These are phyloP conservation scores for Porites australiensis DNA, from an alignment of 64 coral and sea anemone species.

Conservation along the genomic window DNA sequence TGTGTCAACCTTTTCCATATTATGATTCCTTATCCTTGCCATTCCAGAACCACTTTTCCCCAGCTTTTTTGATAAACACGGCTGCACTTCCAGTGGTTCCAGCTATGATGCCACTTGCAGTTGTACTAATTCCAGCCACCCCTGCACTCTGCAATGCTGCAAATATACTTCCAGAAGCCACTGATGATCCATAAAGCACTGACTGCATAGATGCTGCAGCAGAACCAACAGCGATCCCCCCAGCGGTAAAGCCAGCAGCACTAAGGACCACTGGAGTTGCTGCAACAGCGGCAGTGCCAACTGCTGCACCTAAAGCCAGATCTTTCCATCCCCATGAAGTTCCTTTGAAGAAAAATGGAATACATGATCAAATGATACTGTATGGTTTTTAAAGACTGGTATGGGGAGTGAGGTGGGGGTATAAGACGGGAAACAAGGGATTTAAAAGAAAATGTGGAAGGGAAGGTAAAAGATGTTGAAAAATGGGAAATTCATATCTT, in stretches of 20 bases:
- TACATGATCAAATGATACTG: too few species aligned
- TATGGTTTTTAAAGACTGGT: too few species aligned
- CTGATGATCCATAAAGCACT: slow-evolving; percentile 24
- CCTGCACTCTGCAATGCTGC: slow-evolving; percentile 71
- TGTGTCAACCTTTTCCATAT: neutral
- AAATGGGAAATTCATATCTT: too few species aligned
- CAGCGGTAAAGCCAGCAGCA: slow-evolving; percentile 59
- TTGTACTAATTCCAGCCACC: slow-evolving; percentile 44
- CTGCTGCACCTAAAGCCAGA: neutral
- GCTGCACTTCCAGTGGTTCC: neutral
- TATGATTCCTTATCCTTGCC: neutral
- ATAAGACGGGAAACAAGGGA: too few species aligned
- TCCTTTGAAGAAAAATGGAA: neutral
- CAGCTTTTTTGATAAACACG: neutral
- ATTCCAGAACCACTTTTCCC: neutral
- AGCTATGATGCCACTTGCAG: slow-evolving; percentile 22
- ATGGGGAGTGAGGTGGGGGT: too few species aligned
- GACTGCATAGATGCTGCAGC: slow-evolving; percentile 54
- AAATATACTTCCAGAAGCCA: slow-evolving; percentile 48
- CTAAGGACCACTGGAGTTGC: neutral
- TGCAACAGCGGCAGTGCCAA: slow-evolving; percentile 5
- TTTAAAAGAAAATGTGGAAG: too few species aligned
- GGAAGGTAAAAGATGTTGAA: too few species aligned
- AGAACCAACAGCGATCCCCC: slow-evolving; percentile 58
- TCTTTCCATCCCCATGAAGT: neutral